Percentiles rank a stretch among this genome's conserved stretches.
Evolutionary conservation across 2,797 vertebrate genomes (phyloP).

Genomic region (Melanotaenia nigrans): DNA sequence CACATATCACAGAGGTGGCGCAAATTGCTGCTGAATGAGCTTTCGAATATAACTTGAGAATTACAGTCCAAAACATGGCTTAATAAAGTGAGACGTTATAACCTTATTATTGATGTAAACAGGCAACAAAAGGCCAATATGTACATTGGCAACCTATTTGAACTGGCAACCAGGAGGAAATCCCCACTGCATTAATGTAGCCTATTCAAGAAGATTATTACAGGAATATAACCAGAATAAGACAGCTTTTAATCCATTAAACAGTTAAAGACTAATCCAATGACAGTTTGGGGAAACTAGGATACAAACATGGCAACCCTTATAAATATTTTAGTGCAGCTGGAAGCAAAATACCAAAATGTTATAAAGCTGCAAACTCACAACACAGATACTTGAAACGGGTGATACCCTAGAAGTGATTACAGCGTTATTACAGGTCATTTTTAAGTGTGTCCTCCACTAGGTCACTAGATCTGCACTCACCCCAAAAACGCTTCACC

Average conservation of each 20-base stretch:
- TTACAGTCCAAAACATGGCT: constrained; percentile 36
- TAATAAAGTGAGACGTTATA: constrained; percentile 5
- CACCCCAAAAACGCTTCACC: constrained; percentile 56
- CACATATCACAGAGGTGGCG: constrained; percentile 16
- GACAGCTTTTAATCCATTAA: background rate
- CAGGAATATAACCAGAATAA: too few species aligned
- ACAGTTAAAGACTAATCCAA: background rate
- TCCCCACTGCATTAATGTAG: background rate
- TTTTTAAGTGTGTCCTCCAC: constrained; percentile 47
- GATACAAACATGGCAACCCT: background rate
- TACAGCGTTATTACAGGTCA: background rate
- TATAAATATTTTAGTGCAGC: constrained; percentile 2
- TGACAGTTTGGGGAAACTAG: background rate
- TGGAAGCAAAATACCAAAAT: background rate
- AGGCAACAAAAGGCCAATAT: background rate
- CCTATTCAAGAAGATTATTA: background rate
- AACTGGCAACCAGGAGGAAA: background rate
- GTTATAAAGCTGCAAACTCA: background rate
- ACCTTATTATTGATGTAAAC: background rate
- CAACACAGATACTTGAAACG: background rate
- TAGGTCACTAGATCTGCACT: constrained; percentile 53
- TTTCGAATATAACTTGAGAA: constrained; percentile 32
- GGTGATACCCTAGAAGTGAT: too few species aligned
- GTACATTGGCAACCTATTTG: background rate
- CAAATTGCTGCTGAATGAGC: background rate